phyloP scores from a whole-genome alignment of 2,113 vertebrate species.

The Phalacrocorax pelagicus region DNA sequence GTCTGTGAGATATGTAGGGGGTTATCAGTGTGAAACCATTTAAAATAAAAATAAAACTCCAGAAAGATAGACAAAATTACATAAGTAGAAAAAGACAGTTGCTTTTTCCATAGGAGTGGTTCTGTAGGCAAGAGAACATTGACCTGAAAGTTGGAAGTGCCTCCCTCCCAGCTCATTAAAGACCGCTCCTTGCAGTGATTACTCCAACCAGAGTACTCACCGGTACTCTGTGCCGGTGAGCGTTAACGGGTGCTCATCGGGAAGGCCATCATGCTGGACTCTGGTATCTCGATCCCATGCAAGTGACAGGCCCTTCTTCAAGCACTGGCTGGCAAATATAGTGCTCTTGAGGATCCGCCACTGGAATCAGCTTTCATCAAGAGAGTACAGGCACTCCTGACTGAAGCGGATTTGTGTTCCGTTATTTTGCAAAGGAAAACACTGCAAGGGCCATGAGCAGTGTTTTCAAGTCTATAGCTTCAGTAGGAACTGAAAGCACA shows the following conservation, averaged over 20 bases:
- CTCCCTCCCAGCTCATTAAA: neutral
- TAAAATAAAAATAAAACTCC: neutral
- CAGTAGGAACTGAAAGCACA: neutral
- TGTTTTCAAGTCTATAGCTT: neutral
- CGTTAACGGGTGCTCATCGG: neutral
- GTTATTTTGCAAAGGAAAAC: neutral
- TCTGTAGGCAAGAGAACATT: neutral
- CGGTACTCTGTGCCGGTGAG: neutral
- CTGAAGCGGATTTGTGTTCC: neutral
- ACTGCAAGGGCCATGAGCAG: neutral
- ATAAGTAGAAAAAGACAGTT: neutral
- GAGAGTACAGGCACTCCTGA: neutral
- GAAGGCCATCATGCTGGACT: neutral
- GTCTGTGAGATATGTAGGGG: neutral
- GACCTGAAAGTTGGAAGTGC: neutral
- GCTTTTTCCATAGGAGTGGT: neutral
- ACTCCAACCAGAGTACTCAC: neutral
- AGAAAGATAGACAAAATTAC: neutral
- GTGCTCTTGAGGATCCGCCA: neutral
- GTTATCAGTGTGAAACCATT: neutral
- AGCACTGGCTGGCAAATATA: neutral
- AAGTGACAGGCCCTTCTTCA: neutral
- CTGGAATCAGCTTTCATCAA: neutral
- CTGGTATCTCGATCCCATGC: neutral
- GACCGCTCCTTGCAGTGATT: neutral